phyloP scores from a whole-genome alignment of 1,140 invertebrate species.

The Drosophila lowei region DNA sequence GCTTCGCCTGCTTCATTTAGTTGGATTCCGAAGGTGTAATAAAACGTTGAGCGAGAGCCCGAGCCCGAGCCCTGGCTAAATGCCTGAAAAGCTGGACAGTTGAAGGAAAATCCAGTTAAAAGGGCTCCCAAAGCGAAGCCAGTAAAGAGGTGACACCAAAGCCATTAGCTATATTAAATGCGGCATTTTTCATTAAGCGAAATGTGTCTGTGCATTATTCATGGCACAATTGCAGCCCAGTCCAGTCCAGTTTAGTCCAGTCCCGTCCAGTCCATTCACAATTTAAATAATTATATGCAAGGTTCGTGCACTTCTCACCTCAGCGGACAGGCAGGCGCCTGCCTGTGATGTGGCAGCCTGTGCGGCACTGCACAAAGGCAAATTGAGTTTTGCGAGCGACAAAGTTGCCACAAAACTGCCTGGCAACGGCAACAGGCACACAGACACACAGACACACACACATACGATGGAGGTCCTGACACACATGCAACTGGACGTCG shows the following conservation, averaged over 20 bases:
- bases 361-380: constrained; percentile 27
- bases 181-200: constrained; percentile 39
- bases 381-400: constrained; percentile 50
- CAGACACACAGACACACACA: background rate
- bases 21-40: constrained; percentile 30
- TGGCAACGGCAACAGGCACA: background rate
- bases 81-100: constrained; percentile 5
- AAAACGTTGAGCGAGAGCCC: background rate
- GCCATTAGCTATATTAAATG: constrained; percentile 37
- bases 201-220: constrained; percentile 29
- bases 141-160: constrained; percentile 2
- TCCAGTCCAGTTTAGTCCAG: background rate
- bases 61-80: no score
- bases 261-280: constrained; percentile 14
- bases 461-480: background rate
- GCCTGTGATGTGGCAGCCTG: no score
- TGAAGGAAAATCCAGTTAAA: constrained; percentile 15
- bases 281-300: constrained; percentile 56
- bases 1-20: constrained; percentile 17
- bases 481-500: constrained; percentile 32
- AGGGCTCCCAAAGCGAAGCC: background rate
- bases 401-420: constrained; percentile 45
- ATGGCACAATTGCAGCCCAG: constrained; percentile 4
- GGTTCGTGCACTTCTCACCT: constrained; percentile 40
- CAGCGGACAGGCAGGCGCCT: constrained; percentile 9